Percentiles rank a stretch among this genome's conserved stretches.
Conservation (phyloP, 2,797 vertebrate genomes). For the Alosa sapidissima region DNA sequence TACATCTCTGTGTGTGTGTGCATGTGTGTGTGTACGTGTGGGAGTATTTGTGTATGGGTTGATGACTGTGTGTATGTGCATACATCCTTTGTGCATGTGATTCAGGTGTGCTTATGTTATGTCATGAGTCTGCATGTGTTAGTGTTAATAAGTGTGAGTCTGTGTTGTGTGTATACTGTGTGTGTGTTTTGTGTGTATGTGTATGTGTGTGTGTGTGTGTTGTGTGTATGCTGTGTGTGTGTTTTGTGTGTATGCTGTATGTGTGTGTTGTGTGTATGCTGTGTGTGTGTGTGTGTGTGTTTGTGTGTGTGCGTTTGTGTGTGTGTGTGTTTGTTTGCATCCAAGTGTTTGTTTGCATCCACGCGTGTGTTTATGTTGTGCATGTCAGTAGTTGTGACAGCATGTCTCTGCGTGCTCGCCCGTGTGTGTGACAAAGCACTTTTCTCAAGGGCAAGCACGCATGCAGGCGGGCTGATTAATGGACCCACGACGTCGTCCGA, state of each 20-base stretch:
- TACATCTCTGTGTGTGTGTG: not conserved
- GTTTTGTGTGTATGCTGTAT: not conserved
- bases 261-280: not conserved
- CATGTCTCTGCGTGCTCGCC: not conserved
- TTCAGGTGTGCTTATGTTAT: not conserved
- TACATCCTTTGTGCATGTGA: not conserved
- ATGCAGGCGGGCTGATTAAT: not conserved
- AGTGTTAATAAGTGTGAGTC: not conserved
- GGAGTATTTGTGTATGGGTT: not conserved
- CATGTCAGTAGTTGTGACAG: not conserved
- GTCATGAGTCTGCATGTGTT: not conserved
- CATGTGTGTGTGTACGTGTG: not conserved
- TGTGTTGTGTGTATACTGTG: not conserved
- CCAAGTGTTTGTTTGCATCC: not conserved
- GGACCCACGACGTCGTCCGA: not conserved
- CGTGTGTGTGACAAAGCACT: slow-evolving; percentile 23
- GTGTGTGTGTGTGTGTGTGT: not conserved
- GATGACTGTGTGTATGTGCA: not conserved
- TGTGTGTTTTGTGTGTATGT: not conserved
- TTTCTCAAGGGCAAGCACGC: slow-evolving; percentile 24
- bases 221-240: not conserved
- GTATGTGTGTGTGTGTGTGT: not conserved
- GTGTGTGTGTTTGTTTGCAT: slow-evolving; percentile 2
- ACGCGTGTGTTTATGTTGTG: not conserved
- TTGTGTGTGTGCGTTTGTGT: not conserved